phyloP scores from a whole-genome alignment of 1,140 invertebrate genomes.

The Drosophila pallidifrons region DNA sequence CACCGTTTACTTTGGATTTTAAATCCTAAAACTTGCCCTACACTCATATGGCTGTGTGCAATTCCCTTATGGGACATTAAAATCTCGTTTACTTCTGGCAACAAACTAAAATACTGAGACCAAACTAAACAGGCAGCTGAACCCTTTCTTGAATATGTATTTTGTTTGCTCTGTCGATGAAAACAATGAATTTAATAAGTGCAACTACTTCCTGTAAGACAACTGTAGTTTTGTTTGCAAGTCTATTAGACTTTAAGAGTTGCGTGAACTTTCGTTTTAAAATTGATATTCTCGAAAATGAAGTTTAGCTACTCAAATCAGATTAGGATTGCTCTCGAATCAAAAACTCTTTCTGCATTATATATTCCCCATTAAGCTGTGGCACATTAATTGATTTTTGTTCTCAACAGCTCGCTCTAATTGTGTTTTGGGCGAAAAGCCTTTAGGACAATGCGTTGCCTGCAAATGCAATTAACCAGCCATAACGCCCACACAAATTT shows the following conservation, averaged over 20 bases:
- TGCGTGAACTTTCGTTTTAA: too few relatives aligned
- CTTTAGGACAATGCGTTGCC: conserved; percentile 48
- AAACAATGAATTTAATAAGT: conserved; percentile 31
- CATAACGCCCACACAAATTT: conserved; percentile 73
- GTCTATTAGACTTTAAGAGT: background rate
- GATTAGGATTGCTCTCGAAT: too few relatives aligned
- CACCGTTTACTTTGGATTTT: conserved; percentile 81
- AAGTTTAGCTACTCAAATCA: too few relatives aligned
- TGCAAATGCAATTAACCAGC: conserved; percentile 78
- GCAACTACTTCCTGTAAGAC: conserved; percentile 13
- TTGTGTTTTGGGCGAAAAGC: conserved; percentile 27
- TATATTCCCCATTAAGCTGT: conserved; percentile 7
- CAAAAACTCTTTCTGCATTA: too few relatives aligned
- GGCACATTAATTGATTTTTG: conserved; percentile 65
- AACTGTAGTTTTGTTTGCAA: conserved; percentile 24
- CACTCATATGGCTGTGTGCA: conserved; percentile 36
- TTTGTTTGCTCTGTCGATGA: conserved; percentile 54
- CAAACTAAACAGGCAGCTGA: conserved; percentile 14
- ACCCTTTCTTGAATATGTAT: conserved; percentile 50
- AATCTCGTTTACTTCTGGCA: conserved; percentile 75
- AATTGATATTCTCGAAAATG: too few relatives aligned
- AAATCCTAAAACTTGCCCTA: conserved; percentile 55
- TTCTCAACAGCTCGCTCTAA: conserved; percentile 57
- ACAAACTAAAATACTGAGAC: conserved; percentile 28
- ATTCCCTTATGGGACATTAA: conserved; percentile 85